Evolutionary conservation across 2,888 invertebrate genomes (phyloP), one percentile per base, ranked within the genome.

Genomic region (Leptarthrus brevirostris): DNA sequence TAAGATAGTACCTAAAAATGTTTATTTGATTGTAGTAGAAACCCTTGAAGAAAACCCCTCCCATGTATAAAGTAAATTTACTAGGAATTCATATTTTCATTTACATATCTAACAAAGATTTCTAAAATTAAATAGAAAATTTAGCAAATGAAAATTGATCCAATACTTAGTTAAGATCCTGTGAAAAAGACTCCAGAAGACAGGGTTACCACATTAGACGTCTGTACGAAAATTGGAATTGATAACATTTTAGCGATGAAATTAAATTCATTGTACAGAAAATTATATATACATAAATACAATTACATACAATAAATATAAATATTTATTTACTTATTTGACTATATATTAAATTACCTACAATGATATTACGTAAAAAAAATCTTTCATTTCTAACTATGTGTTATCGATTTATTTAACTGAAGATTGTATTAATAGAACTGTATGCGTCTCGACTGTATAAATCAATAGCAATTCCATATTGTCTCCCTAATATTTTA

Each of bases 31-130:
- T 53, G 74, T 76, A 74, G 74, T 73, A 54, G 61, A 72, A 69
- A 64, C 74, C 76, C 74, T 73, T 40, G 71, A 73, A 74, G 74
- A 69, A 73, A 73, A 64, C 74, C 76, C 74, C 47, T 74, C 76
- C 76, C 72, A 69, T 76, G 74, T 76, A 74, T 24, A 76, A 73
- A 74, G 6, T 10, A 54, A 71, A n/a, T 54, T 54, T 36, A 54
- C 30, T 36, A 20, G 49, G 30, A 36, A 20, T 36, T 36, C 18
- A 52, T 18, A 52, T 52, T 69, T 40, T 52, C 12, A 69, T 69
- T 64, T 52, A 49, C 52, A 69, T 69, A 69, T 69, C 52, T 52
- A 52, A 26, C 22, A 69, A 26, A 20, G 3, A 52, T 52, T 52
- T 4, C 18, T 30, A 47, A 52, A 69, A 30, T 40, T 52, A 69